These are phyloP conservation scores for Palaemon carinicauda DNA, from an alignment of 1,140 invertebrate genomes.

Conservation along the genomic window DNA sequence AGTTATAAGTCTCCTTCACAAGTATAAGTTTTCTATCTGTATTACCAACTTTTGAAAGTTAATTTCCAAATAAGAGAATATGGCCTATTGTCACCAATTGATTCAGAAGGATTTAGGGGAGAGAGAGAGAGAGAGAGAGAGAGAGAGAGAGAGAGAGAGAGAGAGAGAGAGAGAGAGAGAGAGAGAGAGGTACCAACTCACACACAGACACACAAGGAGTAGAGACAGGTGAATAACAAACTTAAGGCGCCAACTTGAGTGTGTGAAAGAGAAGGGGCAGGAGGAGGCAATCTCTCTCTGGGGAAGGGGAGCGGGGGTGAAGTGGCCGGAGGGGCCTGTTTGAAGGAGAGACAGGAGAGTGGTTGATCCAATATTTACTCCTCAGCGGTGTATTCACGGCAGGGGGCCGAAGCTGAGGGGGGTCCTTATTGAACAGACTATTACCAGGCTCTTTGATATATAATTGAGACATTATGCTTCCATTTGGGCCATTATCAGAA, in stretches of 20 bases:
- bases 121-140: background rate
- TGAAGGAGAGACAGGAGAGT: background rate
- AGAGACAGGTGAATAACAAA: too few species aligned
- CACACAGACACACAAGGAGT: too few species aligned
- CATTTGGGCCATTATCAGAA: constrained; percentile 50
- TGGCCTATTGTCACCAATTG: too few species aligned
- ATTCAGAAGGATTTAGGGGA: background rate
- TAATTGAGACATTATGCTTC: constrained; percentile 56
- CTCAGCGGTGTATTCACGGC: background rate
- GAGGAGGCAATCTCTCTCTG: background rate
- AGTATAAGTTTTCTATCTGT: too few species aligned
- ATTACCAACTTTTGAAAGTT: too few species aligned
- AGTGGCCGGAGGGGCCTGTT: background rate
- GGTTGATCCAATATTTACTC: constrained; percentile 11
- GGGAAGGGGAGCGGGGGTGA: background rate
- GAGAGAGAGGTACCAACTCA: background rate
- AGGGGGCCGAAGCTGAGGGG: background rate
- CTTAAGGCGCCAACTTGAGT: background rate
- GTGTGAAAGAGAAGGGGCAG: background rate
- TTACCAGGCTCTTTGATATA: constrained; percentile 47
- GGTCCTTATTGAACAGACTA: constrained; percentile 44
- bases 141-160: background rate
- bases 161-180: background rate
- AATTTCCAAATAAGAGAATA: too few species aligned
- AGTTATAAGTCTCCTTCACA: too few species aligned